Conservation (phyloP, 1,140 invertebrate species). For the Lycorma delicatula region DNA sequence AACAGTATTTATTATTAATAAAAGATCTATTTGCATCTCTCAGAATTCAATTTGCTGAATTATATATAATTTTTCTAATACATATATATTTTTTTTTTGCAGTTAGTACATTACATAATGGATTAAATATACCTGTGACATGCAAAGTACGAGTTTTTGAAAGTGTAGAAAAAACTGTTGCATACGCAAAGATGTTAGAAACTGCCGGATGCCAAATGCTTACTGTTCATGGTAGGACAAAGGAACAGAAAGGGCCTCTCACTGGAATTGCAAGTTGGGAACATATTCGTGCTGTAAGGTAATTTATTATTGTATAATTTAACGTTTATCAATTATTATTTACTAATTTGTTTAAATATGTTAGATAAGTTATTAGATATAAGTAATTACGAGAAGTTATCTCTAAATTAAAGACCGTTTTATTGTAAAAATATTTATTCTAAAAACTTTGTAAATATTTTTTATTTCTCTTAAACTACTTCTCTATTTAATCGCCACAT, state of each 20-base stretch:
- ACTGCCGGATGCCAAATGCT: conserved; percentile 84
- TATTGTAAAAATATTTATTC: no score
- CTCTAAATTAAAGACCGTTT: no score
- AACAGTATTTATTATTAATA: no score
- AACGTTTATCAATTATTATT: neutral
- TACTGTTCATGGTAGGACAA: conserved; percentile 91
- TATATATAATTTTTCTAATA: no score
- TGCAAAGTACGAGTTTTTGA: conserved; percentile 94
- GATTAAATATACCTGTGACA: conserved; percentile 77
- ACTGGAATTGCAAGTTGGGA: conserved; percentile 94
- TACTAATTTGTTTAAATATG: no score
- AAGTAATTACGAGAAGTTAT: no score
- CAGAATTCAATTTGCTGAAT: no score
- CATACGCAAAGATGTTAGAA: conserved; percentile 92
- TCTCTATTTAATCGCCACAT: no score
- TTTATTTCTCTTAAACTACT: no score
- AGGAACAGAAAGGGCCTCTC: conserved; percentile 89
- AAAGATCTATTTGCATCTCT: no score
- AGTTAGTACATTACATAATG: conserved; percentile 58
- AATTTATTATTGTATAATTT: no score
- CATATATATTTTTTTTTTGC: conserved; percentile 29
- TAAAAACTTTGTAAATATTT: no score
- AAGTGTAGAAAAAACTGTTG: conserved; percentile 75
- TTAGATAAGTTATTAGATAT: neutral
- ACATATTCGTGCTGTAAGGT: conserved; percentile 87